Percentiles rank a stretch among this genome's conserved stretches.
These are phyloP conservation scores for Cephus runcator DNA, from an alignment of 2,888 invertebrate species.

Conservation along the genomic window DNA sequence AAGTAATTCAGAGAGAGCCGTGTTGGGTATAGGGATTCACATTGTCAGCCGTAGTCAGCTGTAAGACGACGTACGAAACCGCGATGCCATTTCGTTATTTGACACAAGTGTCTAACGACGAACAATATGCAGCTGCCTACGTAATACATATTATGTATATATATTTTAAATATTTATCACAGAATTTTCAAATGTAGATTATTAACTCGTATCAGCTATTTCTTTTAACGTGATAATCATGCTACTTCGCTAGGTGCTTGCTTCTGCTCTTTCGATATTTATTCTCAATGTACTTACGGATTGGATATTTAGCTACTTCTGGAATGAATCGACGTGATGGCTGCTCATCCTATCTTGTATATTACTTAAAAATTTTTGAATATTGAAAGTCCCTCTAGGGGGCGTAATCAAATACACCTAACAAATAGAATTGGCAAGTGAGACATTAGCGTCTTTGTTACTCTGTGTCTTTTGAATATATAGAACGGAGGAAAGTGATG, in stretches of 20 bases:
- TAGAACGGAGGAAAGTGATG: not conserved
- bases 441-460: not conserved
- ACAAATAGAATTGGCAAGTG: not conserved
- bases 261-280: not conserved
- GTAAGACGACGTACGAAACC: not conserved
- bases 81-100: not conserved
- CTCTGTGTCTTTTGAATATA: not conserved
- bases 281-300: not conserved
- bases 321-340: not conserved
- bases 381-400: not conserved
- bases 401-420: not conserved
- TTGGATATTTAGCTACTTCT: not conserved
- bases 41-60: not conserved
- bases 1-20: not conserved
- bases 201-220: slow-evolving; percentile 18
- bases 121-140: not conserved
- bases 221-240: not conserved
- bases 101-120: not conserved
- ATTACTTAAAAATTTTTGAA: not conserved
- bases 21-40: not conserved
- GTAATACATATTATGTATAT: slow-evolving; percentile 1
- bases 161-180: slow-evolving; percentile 34
- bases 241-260: not conserved
- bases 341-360: not conserved
- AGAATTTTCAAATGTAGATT: slow-evolving; percentile 37